Conservation (phyloP, 2,113 vertebrate genomes). For the Ageneiosus marmoratus region DNA sequence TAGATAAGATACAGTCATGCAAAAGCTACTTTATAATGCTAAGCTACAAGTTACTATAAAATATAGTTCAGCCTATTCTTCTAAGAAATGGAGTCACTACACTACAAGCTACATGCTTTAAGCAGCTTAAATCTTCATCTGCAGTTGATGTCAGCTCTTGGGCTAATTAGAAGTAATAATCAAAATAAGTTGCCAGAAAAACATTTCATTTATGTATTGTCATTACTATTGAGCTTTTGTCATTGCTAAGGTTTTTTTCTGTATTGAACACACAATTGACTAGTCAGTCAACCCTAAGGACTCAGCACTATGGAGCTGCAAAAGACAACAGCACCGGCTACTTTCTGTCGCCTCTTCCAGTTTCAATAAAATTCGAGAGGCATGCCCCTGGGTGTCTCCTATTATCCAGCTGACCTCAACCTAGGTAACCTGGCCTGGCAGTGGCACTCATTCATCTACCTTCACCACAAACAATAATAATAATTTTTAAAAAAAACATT, state of each 20-base stretch:
- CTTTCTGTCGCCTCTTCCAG: neutral
- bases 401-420: constrained; percentile 1
- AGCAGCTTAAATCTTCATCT: neutral
- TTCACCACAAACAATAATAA: neutral
- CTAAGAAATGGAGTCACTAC: neutral
- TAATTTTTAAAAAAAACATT: no score
- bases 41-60: neutral
- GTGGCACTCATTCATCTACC: neutral
- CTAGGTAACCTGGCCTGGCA: neutral
- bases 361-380: constrained; percentile 9
- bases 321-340: neutral
- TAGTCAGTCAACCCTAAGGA: constrained; percentile 3
- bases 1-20: neutral
- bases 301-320: neutral
- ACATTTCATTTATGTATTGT: neutral
- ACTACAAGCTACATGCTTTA: neutral
- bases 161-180: neutral
- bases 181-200: neutral
- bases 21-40: neutral
- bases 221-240: neutral
- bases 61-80: neutral
- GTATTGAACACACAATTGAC: neutral
- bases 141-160: no score
- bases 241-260: neutral
- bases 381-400: constrained; percentile 11